Percentiles rank a stretch among this genome's conserved stretches.
phyloP scores from a whole-genome alignment of 2,797 vertebrate species.

The Balearica regulorum region DNA sequence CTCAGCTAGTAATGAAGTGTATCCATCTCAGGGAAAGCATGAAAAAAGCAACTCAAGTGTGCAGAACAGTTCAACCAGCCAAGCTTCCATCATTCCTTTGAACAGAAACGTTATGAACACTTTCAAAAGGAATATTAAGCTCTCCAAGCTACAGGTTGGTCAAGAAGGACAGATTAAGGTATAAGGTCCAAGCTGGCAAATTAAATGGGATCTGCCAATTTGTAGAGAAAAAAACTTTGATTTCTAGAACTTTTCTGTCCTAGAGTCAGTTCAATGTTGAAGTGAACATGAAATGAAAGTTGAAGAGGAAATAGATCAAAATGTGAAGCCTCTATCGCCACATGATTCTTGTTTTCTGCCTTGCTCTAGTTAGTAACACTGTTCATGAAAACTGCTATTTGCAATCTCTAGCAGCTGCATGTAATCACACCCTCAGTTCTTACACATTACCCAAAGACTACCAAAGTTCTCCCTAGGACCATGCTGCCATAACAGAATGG shows the following conservation, averaged over 20 bases:
- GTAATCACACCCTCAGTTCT: not conserved
- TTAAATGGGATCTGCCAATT: not conserved
- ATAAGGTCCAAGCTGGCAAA: not conserved
- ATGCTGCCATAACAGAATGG: not conserved
- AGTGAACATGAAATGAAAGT: not conserved
- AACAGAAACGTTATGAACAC: not conserved
- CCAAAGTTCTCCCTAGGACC: not conserved
- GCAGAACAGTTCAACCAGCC: not conserved
- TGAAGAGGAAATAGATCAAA: not conserved
- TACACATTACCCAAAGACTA: rapidly evolving
- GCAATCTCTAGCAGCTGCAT: not conserved
- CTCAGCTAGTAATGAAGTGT: not conserved
- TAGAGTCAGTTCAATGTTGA: not conserved
- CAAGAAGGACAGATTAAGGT: not conserved
- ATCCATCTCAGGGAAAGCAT: not conserved
- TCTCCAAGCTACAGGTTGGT: not conserved
- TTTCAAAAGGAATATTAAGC: not conserved
- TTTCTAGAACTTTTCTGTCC: not conserved
- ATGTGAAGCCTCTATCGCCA: rapidly evolving
- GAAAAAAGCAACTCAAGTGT: not conserved
- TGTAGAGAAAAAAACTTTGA: not conserved
- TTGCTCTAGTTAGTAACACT: not conserved
- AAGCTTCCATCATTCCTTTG: not conserved
- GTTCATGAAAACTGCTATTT: not conserved
- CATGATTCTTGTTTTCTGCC: not conserved